Evolutionary conservation across 2,797 vertebrate species (phyloP), one percentile per base, ranked within the genome.

Genomic region (Anguilla pacifica): DNA sequence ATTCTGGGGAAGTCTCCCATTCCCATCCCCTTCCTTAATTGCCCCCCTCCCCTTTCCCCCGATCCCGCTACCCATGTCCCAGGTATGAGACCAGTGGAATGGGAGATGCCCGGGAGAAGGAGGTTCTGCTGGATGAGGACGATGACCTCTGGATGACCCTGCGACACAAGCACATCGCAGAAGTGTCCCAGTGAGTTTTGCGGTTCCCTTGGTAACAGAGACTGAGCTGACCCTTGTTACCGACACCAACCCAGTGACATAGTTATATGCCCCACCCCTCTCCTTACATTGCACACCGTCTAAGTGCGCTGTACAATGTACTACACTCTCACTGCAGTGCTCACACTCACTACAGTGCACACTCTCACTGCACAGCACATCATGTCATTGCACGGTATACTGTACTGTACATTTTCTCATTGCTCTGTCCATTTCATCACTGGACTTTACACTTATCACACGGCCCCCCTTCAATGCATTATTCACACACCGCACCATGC

Each of bases 31-130:
- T 25, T 43, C 17, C 79, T 87, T 22, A 3, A 79, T 70, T 19
- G 55, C 6, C 9, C 46, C 6, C 17, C 46, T 43, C 7, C 51
- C 51, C 51, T 9, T 9, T 2, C 51, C 51, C 51, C 86, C 17
- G 84, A 35, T 57, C 13, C 86, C 84, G 43, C 53, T 0, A 6
- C 11, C 77, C 35, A 15, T 35, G 31, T 35, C 55, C 86, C 90
- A 99, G 98, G 83, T 99, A 98, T 0, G 98, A 99, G 94, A 99
- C 98, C 0, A 99, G 97, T 0, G 98, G 98, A 87, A 98, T 99
- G 3, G 98, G 98, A 3, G 98, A 99, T 84, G 97, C 97, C 0
- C 95, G 97, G 31, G 96, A 95, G 85, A 99, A 99, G 91, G 98
- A 99, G 88, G 98, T 99, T 3, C 94, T 99, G 0, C 93, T 99